These are phyloP conservation scores for Drosophila paulistorum DNA, from an alignment of 1,140 invertebrate genomes.

Conservation along the genomic window DNA sequence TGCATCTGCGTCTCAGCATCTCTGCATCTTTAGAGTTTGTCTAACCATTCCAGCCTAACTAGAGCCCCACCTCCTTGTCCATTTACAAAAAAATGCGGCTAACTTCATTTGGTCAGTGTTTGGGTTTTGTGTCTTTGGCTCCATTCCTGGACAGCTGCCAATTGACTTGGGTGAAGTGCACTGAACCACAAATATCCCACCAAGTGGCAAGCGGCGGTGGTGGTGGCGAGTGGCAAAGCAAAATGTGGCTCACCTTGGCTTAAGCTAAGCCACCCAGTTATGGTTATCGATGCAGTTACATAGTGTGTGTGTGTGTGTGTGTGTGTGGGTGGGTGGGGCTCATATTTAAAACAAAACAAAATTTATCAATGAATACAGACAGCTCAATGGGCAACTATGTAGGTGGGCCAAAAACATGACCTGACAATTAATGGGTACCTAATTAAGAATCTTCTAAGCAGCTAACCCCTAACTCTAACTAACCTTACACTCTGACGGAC, in stretches of 20 bases:
- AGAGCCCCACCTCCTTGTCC: slow-evolving; percentile 23
- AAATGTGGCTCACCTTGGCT: slow-evolving; percentile 76
- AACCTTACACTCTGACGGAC: not conserved
- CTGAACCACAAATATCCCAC: slow-evolving; percentile 40
- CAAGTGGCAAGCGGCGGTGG: not conserved
- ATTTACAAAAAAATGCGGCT: slow-evolving; percentile 34
- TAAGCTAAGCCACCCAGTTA: slow-evolving; percentile 42
- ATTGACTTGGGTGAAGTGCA: slow-evolving; percentile 48
- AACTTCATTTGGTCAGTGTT: slow-evolving; percentile 60
- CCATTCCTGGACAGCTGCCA: slow-evolving; percentile 46
- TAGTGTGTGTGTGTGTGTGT: slow-evolving; percentile 18
- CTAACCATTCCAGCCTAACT: too few relatives aligned
- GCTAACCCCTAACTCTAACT: not conserved
- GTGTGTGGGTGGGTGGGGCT: slow-evolving; percentile 46
- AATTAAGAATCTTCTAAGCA: slow-evolving; percentile 11
- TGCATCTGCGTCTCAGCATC: slow-evolving; percentile 47
- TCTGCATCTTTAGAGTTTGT: not conserved
- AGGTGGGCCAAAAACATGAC: slow-evolving; percentile 44
- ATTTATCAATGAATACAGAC: slow-evolving; percentile 75
- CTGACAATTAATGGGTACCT: slow-evolving; percentile 43
- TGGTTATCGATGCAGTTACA: slow-evolving; percentile 12
- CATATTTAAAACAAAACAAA: slow-evolving; percentile 9
- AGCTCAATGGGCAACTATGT: slow-evolving; percentile 68
- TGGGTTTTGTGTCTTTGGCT: slow-evolving; percentile 36
- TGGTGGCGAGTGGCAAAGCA: slow-evolving; percentile 39